Conservation (phyloP, 92 coral and sea anemone genomes). For the Virgularia gustaviana region DNA sequence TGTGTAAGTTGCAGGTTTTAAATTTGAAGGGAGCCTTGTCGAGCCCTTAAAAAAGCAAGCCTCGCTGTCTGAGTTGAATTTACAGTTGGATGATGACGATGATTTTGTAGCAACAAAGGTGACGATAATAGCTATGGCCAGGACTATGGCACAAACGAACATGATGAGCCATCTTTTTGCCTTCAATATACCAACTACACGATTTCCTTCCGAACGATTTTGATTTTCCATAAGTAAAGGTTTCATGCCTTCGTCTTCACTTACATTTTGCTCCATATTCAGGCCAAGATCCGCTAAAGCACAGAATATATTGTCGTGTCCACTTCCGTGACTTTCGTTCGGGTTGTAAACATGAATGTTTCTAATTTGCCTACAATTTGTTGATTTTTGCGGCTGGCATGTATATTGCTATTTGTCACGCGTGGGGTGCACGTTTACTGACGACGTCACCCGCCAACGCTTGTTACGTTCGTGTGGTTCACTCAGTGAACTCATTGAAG, state of each 20-base stretch:
- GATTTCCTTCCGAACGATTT: neutral
- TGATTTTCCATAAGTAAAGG: no score
- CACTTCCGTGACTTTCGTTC: no score
- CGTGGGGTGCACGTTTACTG: no score
- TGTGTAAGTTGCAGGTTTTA: constrained; percentile 61
- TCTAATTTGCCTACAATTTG: no score
- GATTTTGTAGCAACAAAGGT: constrained; percentile 23
- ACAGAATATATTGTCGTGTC: no score
- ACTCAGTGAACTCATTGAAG: no score
- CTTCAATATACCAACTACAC: constrained; percentile 8
- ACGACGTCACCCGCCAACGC: neutral
- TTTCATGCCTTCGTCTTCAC: neutral
- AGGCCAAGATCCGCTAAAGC: no score
- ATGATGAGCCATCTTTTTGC: constrained; percentile 9
- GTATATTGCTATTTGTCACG: no score
- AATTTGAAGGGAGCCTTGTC: constrained; percentile 53
- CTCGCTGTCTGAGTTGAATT: constrained; percentile 1
- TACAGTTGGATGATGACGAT: neutral
- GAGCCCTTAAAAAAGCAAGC: constrained; percentile 5
- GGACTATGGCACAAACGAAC: neutral
- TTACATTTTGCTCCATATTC: no score
- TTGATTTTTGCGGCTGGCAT: no score
- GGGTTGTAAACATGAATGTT: no score
- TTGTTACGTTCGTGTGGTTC: no score
- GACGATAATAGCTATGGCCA: neutral